phyloP scores from a whole-genome alignment of 2,113 vertebrate species.

The Silurus meridionalis region DNA sequence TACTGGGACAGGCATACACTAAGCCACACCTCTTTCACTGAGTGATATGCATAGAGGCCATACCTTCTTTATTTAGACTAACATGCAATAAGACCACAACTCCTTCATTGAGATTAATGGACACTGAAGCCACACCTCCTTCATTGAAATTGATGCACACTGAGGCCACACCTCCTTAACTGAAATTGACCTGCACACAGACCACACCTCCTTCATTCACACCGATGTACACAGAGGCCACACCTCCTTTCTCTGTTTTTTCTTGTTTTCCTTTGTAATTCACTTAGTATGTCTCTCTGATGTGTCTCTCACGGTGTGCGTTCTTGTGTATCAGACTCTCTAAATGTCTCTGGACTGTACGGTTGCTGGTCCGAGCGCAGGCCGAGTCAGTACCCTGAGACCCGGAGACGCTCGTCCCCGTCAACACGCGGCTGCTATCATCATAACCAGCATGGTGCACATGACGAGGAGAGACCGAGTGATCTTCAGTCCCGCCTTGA shows the following conservation, averaged over 20 bases:
- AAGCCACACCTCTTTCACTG: neutral
- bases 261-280: neutral
- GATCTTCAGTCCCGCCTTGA: conserved; percentile 88
- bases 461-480: conserved; percentile 68
- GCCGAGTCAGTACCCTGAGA: conserved; percentile 64
- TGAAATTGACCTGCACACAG: neutral
- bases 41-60: neutral
- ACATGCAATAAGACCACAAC: neutral
- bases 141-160: neutral
- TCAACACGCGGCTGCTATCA: conserved; percentile 65
- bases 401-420: conserved; percentile 69
- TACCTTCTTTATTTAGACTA: neutral
- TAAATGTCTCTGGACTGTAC: conserved; percentile 77
- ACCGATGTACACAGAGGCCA: neutral
- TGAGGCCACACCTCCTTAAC: neutral
- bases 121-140: neutral
- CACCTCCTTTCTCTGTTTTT: neutral
- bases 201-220: neutral
- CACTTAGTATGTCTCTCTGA: too few species aligned
- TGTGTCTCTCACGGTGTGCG: neutral
- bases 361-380: conserved; percentile 82
- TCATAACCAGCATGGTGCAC: conserved; percentile 36
- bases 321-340: conserved; percentile 66
- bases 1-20: neutral
- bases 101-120: neutral